Evolutionary conservation across 2,797 vertebrate genomes (phyloP).

Genomic region (Bradypus variegatus): DNA sequence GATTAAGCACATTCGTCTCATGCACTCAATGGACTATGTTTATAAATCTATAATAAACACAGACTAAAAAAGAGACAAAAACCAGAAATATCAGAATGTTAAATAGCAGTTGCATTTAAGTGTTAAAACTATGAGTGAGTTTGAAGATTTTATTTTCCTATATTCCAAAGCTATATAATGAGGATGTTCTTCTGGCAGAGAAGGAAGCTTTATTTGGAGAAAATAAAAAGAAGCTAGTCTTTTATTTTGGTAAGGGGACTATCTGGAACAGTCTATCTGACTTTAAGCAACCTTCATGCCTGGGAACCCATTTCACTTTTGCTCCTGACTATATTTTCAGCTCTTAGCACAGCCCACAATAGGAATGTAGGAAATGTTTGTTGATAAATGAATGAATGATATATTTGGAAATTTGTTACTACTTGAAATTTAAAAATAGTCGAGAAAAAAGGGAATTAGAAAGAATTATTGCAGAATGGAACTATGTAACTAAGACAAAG

Average conservation of each 20-base stretch:
- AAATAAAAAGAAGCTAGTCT: neutral
- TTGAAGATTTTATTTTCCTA: neutral
- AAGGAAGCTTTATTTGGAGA: neutral
- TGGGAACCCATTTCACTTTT: neutral
- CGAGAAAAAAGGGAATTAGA: neutral
- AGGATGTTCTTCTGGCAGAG: neutral
- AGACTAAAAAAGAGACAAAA: neutral
- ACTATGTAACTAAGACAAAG: neutral
- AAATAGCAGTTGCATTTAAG: neutral
- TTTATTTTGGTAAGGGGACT: neutral
- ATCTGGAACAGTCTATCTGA: neutral
- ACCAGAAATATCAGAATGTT: neutral
- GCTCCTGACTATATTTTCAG: neutral
- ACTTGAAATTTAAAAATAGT: neutral
- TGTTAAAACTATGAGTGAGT: neutral
- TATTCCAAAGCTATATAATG: neutral
- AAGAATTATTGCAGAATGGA: neutral
- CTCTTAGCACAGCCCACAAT: neutral
- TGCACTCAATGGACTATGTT: neutral
- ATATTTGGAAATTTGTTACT: neutral
- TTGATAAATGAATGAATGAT: neutral
- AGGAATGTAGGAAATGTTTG: neutral
- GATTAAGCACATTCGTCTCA: neutral
- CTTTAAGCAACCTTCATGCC: neutral
- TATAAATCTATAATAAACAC: neutral